Percentiles rank a stretch among this genome's conserved stretches.
These are phyloP conservation scores for Artibeus lituratus DNA, from an alignment of 2,797 vertebrate genomes.

Conservation along the genomic window DNA sequence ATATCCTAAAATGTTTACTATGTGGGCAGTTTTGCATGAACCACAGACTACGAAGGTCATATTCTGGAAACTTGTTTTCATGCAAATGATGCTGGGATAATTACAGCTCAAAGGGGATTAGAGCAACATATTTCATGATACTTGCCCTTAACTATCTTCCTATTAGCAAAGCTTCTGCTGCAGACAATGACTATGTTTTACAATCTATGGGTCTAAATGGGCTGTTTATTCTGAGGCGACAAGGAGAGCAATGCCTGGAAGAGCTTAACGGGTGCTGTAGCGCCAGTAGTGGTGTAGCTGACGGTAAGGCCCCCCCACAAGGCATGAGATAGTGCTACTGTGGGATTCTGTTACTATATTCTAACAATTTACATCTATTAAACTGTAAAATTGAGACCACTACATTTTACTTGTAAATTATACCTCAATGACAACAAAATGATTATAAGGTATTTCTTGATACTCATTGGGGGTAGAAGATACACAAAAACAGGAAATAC, in stretches of 20 bases:
- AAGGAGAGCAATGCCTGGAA: neutral
- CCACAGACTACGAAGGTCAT: neutral
- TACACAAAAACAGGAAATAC: neutral
- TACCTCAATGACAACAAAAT: neutral
- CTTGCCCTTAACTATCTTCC: neutral
- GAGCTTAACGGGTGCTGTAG: neutral
- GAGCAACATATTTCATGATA: neutral
- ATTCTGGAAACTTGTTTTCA: neutral
- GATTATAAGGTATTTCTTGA: neutral
- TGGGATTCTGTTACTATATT: neutral
- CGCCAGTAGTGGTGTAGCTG: accelerated
- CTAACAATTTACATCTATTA: neutral
- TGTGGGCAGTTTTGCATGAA: constrained; percentile 3
- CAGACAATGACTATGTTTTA: neutral
- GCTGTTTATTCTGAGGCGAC: neutral
- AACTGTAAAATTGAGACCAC: neutral
- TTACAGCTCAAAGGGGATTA: neutral
- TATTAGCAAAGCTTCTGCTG: neutral
- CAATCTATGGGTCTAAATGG: neutral
- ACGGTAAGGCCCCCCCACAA: neutral
- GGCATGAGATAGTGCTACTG: neutral
- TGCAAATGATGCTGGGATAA: neutral
- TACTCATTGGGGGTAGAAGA: neutral
- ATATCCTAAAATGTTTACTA: neutral
- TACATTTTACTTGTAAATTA: neutral